Evolutionary conservation across 2,888 invertebrate species (phyloP).

Genomic region (Apoda limacodes): DNA sequence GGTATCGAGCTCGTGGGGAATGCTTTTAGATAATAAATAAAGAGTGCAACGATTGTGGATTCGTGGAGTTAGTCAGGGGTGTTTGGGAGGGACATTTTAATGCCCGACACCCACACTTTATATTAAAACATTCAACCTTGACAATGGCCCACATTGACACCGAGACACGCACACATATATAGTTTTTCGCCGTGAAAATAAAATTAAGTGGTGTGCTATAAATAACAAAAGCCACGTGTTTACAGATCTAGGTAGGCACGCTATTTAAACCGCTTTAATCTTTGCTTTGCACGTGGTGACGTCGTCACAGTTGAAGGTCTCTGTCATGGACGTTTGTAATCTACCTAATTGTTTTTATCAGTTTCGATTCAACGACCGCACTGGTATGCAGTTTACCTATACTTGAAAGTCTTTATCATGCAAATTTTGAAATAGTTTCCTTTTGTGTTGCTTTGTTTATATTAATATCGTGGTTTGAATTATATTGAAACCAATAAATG

Average conservation of each 20-base stretch:
- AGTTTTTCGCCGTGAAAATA: slow-evolving; percentile 59
- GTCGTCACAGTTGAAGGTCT: slow-evolving; percentile 32
- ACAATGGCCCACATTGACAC: slow-evolving; percentile 67
- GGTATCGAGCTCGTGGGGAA: slow-evolving; percentile 36
- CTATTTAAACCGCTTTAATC: slow-evolving; percentile 36
- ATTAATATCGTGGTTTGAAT: no score
- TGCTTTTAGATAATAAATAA: slow-evolving; percentile 65
- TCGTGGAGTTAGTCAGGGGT: slow-evolving; percentile 36
- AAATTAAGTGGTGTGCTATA: slow-evolving; percentile 60
- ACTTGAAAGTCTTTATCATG: no score
- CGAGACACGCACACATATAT: slow-evolving; percentile 63
- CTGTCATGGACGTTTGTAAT: slow-evolving; percentile 19
- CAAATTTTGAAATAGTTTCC: no score
- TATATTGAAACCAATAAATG: no score
- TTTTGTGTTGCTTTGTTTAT: no score
- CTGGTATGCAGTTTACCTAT: no score
- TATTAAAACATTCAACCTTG: slow-evolving; percentile 71
- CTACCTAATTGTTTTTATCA: background rate
- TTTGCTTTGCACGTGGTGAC: slow-evolving; percentile 26
- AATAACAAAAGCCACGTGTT: slow-evolving; percentile 56
- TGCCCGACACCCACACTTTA: slow-evolving; percentile 69
- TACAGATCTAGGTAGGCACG: slow-evolving; percentile 34
- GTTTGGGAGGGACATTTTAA: slow-evolving; percentile 67
- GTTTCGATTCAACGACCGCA: background rate
- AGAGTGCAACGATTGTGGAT: slow-evolving; percentile 68